A percentile compares a stretch with the other conserved stretches of the same genome.
phyloP scores from a whole-genome alignment of 2,888 invertebrate species.

The Sphaerophoria taeniata region DNA sequence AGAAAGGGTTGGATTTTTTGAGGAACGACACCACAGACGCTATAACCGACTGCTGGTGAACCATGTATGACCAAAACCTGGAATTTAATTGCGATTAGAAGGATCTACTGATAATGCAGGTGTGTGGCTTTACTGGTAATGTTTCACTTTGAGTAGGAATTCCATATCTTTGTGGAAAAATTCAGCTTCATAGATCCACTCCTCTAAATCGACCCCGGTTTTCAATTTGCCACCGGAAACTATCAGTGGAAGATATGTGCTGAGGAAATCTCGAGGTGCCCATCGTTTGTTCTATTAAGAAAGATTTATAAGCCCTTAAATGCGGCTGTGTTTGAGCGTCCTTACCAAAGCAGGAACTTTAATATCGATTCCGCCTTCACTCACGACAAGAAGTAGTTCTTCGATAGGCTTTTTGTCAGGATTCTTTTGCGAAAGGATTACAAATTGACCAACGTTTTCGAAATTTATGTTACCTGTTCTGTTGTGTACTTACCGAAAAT shows the following conservation, averaged over 20 bases:
- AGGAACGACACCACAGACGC: constrained; percentile 88
- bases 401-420: constrained; percentile 85
- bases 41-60: constrained; percentile 87
- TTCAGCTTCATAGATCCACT: constrained; percentile 87
- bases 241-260: constrained; percentile 77
- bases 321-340: constrained; percentile 27
- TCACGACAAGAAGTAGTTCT: constrained; percentile 82
- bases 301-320: background rate
- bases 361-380: constrained; percentile 84
- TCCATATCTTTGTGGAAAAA: constrained; percentile 87
- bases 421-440: constrained; percentile 82
- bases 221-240: constrained; percentile 83
- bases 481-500: constrained; percentile 38
- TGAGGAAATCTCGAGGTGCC: constrained; percentile 76
- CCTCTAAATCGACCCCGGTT: constrained; percentile 85
- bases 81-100: constrained; percentile 60
- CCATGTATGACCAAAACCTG: constrained; percentile 89
- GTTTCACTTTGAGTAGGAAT: constrained; percentile 87
- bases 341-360: constrained; percentile 87
- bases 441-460: background rate
- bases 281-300: constrained; percentile 77
- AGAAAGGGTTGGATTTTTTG: constrained; percentile 89
- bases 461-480: background rate
- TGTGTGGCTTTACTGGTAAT: constrained; percentile 83
- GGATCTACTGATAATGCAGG: background rate